Conservation (phyloP, 2,888 invertebrate genomes). For the Parnassius smintheus region DNA sequence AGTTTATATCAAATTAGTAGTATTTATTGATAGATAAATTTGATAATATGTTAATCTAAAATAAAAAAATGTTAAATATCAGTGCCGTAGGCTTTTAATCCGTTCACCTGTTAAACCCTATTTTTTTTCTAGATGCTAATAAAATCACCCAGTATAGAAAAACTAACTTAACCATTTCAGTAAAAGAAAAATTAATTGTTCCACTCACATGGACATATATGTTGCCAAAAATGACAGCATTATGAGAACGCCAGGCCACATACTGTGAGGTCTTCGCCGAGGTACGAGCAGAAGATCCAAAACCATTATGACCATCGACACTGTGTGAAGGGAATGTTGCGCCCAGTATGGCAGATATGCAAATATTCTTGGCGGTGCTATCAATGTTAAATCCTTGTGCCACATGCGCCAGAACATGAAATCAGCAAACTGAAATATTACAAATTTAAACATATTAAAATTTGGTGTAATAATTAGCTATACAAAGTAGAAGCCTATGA, state of each 20-base stretch:
- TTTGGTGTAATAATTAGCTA: background rate
- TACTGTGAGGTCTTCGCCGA: conserved; percentile 39
- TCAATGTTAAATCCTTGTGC: conserved; percentile 33
- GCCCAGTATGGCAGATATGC: conserved; percentile 46
- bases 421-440: conserved; percentile 43
- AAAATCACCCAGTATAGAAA: too few species aligned
- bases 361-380: conserved; percentile 44
- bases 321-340: conserved; percentile 51
- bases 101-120: too few species aligned
- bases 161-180: too few species aligned
- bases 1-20: too few species aligned
- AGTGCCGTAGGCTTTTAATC: too few species aligned
- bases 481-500: too few species aligned
- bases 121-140: too few species aligned
- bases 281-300: conserved; percentile 48
- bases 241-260: conserved; percentile 35
- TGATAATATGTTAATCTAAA: too few species aligned
- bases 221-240: conserved; percentile 35
- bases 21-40: too few species aligned
- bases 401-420: conserved; percentile 47
- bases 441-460: background rate
- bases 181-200: conserved; percentile 6
- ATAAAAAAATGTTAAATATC: too few species aligned
- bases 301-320: conserved; percentile 41
- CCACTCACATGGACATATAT: conserved; percentile 46